Conservation (phyloP, 2,888 invertebrate genomes). For the Lypha dubia region DNA sequence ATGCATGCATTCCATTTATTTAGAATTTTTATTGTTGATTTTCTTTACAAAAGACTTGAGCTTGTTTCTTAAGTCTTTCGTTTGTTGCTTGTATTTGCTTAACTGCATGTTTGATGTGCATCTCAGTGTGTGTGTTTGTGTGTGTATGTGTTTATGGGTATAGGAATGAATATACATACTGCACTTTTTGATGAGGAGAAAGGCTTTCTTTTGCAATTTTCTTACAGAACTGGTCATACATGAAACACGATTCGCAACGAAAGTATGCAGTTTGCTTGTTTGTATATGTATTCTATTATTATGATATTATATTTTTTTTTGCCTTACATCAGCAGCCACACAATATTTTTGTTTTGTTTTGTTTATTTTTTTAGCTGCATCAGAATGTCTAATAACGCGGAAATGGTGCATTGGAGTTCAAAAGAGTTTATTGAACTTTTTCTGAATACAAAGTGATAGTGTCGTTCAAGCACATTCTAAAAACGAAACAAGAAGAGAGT, state of each 20-base stretch:
- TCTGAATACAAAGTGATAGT: conserved; percentile 53
- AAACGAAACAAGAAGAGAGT: conserved; percentile 35
- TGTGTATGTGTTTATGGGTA: background rate
- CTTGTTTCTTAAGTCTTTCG: conserved; percentile 64
- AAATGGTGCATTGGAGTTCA: conserved; percentile 79
- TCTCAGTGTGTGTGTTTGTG: background rate
- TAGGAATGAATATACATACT: conserved; percentile 14
- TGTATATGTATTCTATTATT: conserved; percentile 35
- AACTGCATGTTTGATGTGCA: background rate
- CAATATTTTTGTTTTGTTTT: conserved; percentile 27
- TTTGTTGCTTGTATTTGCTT: background rate
- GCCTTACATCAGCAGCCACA: conserved; percentile 36
- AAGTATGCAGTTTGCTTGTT: conserved; percentile 70
- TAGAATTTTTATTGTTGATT: conserved; percentile 32
- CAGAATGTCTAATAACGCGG: conserved; percentile 72
- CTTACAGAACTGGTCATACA: conserved; percentile 77
- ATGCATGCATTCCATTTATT: conserved; percentile 50
- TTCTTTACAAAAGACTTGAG: conserved; percentile 17
- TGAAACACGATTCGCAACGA: conserved; percentile 74
- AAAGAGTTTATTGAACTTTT: conserved; percentile 80
- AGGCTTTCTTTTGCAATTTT: conserved; percentile 80
- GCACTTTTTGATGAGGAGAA: conserved; percentile 76
- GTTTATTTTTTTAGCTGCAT: conserved; percentile 56
- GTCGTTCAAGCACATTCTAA: conserved; percentile 52
- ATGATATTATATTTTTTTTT: conserved; percentile 33